Percentiles rank a stretch among this genome's conserved stretches.
phyloP scores from a whole-genome alignment of 2,113 vertebrate species.

The Alethe diademata region DNA sequence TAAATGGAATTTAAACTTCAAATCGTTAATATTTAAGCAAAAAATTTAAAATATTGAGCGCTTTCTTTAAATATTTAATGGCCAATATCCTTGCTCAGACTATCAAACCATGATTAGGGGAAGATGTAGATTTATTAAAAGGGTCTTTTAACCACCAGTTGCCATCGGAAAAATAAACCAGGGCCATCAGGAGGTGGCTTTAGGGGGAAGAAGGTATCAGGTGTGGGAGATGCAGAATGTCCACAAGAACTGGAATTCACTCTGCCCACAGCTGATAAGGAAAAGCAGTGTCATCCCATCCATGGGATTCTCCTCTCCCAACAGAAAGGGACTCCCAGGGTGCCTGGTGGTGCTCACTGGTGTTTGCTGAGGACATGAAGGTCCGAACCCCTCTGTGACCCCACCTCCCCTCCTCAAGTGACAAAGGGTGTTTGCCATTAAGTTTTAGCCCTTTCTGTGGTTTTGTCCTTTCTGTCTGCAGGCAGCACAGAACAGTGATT shows the following conservation, averaged over 20 bases:
- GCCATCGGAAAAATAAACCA: background rate
- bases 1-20: background rate
- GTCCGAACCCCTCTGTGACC: accelerated
- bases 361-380: accelerated
- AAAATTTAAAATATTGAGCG: background rate
- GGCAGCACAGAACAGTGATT: no score
- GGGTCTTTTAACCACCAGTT: background rate
- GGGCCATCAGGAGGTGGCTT: background rate
- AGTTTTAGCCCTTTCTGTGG: no score
- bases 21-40: constrained; percentile 39
- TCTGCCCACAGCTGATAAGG: background rate
- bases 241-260: background rate
- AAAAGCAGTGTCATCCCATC: background rate
- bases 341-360: background rate
- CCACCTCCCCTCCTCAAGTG: accelerated
- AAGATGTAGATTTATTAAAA: constrained; percentile 13
- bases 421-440: no score
- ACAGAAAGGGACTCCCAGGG: background rate
- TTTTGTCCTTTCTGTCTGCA: no score
- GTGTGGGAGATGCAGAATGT: background rate
- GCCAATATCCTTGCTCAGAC: background rate
- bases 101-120: background rate
- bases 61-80: constrained; percentile 51
- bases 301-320: background rate
- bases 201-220: background rate